Evolutionary conservation across 2,888 invertebrate genomes (phyloP), one percentile per base, ranked within the genome.

Genomic region (Malthinus seriepunctatus): DNA sequence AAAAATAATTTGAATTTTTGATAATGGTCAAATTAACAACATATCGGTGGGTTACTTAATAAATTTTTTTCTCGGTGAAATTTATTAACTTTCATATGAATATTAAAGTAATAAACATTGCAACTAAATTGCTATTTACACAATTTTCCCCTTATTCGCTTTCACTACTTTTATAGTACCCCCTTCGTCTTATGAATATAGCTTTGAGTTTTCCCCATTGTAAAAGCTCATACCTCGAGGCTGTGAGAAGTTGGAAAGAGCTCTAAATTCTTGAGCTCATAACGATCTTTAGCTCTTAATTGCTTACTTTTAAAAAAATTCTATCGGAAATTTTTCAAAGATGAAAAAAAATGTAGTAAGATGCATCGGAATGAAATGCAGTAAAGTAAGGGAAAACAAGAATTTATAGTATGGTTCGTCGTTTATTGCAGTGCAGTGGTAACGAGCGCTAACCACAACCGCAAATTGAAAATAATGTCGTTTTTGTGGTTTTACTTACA

Each of bases 401-500:
- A 70, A 73, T 74, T 74, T 73, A 73, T 72, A 63, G 62, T 62
- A 38, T 62, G 52, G 60, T 51, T 54, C 54, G 58, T 65, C 67
- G 69, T 72, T 71, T 73, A 74, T 73, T 71, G 71, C 71, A 64
- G 62, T 68, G 66, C 67, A 66, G 63, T 55, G 59, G 66, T 69
- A 70, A 70, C 69, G 66, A 68, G 67, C 67, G 61, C 60, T 60
- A 63, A 64, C 68, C 67, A 62, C 68, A 55, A 57, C 73, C 72
- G 65, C 73, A 74, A 73, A 74, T 74, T 74, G 73, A 73, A 73
- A 74, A 71, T 75, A 73, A 75, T 72, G 73, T 65, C 70, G 67
- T 68, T 69, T 67, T 66, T 67, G 68, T 59, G 69, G 68, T 69
- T 67, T 67, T 61, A 64, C 67, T 67, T 63, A 65, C 60, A 50